These are phyloP conservation scores for Rhombomys opimus DNA, from an alignment of 2,113 vertebrate species.

Conservation along the genomic window DNA sequence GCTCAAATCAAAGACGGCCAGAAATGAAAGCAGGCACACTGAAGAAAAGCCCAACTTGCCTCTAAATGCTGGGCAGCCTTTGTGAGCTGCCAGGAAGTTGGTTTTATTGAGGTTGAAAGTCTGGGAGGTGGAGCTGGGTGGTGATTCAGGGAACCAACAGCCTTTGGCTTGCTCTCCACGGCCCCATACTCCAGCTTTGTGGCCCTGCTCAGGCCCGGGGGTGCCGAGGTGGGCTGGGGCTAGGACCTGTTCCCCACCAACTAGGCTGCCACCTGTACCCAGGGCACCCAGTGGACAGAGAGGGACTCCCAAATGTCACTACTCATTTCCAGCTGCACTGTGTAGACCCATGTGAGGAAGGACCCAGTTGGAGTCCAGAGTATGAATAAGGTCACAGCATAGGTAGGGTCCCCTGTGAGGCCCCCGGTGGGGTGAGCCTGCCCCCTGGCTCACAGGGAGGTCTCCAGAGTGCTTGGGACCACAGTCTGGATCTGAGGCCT, in stretches of 20 bases:
- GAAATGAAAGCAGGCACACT: conserved; percentile 66
- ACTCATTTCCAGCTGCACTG: neutral
- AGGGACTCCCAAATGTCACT: neutral
- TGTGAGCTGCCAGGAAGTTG: conserved; percentile 59
- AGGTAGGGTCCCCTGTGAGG: accelerated
- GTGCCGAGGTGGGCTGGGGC: neutral
- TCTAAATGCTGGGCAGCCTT: conserved; percentile 61
- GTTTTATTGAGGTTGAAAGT: conserved; percentile 65
- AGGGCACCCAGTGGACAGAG: neutral
- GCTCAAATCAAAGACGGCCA: neutral
- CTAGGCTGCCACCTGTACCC: neutral
- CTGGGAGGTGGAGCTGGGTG: conserved; percentile 49
- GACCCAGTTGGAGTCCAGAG: neutral
- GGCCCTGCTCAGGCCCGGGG: neutral
- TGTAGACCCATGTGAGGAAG: neutral
- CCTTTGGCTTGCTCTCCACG: conserved; percentile 53
- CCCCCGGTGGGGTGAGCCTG: neutral
- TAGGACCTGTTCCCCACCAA: neutral
- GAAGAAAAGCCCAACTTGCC: neutral
- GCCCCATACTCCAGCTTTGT: accelerated
- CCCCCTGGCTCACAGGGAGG: neutral
- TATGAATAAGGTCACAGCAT: neutral
- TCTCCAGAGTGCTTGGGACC: neutral
- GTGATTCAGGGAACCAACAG: conserved; percentile 64
- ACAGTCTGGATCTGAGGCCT: neutral